Evolutionary conservation across 1,140 invertebrate species (phyloP), one percentile per base, ranked within the genome.

Genomic region (Drosophila serrata): DNA sequence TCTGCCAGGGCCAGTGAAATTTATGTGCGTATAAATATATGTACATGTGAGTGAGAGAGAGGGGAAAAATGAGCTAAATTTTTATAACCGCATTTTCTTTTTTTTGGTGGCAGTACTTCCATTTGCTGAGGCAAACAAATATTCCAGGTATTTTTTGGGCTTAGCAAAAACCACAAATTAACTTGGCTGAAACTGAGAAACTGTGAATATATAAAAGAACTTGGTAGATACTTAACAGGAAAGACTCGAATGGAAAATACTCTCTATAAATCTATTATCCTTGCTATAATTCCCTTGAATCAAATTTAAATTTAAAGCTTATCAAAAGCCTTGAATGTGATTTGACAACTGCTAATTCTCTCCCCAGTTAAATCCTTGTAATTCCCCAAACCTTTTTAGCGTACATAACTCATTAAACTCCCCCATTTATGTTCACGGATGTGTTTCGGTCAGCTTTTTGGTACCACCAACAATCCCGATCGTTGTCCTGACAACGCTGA

Each of bases 11-110:
- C 56, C 57, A 59, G 65, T n/a, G 24, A 63, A 87, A 87, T 87
- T 87, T 88, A 87, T 87, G 82, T 88, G 56, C 79, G 70, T 62
- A 87, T 88, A 88, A 87, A 87, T 87, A 82, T 80, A 87, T 75
- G 86, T 87, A 87, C 80, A 86, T 88, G 76, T 55, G 69, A 48
- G 63, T 42, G 49, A 59, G 59, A 49, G 49, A 59, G 59, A 49
- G 64, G 22, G 4, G 75, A 73, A 67, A 87, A 86, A 64, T 77
- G 69, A 82, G 73, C 75, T 58, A 59, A 63, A 65, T 88, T 87
- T 87, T 87, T 87, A 87, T 67, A 77, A 45, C 59, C 57, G 43
- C 63, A 70, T 78, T 70, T 67, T 59, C 42, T 72, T 67, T 59
- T 46, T 72, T 72, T 33, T 33, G 37, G 55, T 40, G 37, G 70